A percentile compares a stretch with the other conserved stretches of the same genome.
Conservation (phyloP, 2,797 vertebrate species). For the Chaunax sp. region DNA sequence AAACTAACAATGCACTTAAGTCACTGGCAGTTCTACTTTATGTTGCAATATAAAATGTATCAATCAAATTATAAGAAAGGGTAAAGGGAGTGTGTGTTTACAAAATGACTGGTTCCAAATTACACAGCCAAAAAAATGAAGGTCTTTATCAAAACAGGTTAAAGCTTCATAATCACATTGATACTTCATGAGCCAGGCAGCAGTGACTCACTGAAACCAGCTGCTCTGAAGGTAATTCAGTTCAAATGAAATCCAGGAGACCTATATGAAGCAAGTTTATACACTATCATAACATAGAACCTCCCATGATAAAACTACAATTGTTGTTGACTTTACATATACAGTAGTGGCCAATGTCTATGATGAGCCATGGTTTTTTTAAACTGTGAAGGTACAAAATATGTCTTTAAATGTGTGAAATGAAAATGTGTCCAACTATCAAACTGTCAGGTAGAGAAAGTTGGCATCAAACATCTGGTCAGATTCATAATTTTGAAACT, state of each 20-base stretch:
- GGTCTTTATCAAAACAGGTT: slow-evolving; percentile 47
- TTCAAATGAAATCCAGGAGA: slow-evolving; percentile 33
- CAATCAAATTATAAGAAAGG: slow-evolving; percentile 25
- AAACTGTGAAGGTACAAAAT: no score
- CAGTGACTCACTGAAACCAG: slow-evolving; percentile 37
- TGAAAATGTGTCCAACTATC: no score
- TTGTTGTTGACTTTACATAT: not conserved
- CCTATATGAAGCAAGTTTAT: slow-evolving; percentile 11
- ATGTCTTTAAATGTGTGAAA: no score
- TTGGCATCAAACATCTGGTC: not conserved
- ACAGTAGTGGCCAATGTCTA: not conserved
- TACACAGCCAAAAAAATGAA: slow-evolving; percentile 28
- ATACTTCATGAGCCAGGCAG: slow-evolving; percentile 21
- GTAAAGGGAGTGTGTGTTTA: slow-evolving; percentile 1
- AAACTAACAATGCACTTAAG: slow-evolving; percentile 8
- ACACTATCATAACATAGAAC: not conserved
- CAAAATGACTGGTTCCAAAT: slow-evolving; percentile 19
- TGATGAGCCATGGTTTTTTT: no score
- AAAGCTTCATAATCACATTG: slow-evolving; percentile 17
- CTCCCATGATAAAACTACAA: not conserved
- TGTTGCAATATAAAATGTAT: slow-evolving; percentile 22
- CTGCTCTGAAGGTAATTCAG: slow-evolving; percentile 25
- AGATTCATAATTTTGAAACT: not conserved
- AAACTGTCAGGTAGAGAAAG: not conserved
- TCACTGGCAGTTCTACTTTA: slow-evolving; percentile 8